Percentiles rank a stretch among this genome's conserved stretches.
Conservation (phyloP, 53 echinoderm and acorn worm species). For the Hippasteria phrygiana region DNA sequence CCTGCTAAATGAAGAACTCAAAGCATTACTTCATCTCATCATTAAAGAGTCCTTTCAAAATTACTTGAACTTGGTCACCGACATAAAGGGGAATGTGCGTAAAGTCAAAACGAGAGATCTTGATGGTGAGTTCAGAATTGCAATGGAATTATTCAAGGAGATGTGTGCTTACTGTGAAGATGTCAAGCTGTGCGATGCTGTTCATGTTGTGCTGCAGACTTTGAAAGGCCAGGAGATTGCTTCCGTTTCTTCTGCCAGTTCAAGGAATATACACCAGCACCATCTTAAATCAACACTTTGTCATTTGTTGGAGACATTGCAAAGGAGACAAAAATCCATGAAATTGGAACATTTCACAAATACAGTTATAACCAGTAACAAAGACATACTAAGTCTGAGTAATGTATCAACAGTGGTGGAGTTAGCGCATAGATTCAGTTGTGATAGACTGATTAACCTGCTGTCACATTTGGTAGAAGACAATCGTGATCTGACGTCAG, state of each 20-base stretch:
- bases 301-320: not conserved
- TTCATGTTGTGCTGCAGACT: not conserved
- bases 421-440: conserved; percentile 15
- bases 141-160: conserved; percentile 8
- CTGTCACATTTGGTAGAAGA: conserved; percentile 29
- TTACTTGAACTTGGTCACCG: conserved; percentile 2
- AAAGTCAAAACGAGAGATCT: not conserved
- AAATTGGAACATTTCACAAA: not conserved
- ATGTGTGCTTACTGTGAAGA: not conserved
- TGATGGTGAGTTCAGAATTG: not conserved
- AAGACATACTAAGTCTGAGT: not conserved
- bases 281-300: conserved; percentile 27
- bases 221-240: conserved; percentile 4
- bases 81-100: not conserved
- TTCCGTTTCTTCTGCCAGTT: not conserved
- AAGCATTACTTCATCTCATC: conserved; percentile 1
- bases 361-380: not conserved
- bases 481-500: conserved; percentile 4
- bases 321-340: not conserved
- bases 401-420: conserved; percentile 9
- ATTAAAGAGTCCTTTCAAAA: conserved; percentile 3
- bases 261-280: conserved; percentile 4
- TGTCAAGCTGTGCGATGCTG: not conserved
- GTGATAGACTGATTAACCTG: not conserved
- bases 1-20: conserved; percentile 7